A percentile compares a stretch with the other conserved stretches of the same genome.
phyloP scores from a whole-genome alignment of 2,888 invertebrate species.

The Phaedon cochleariae region DNA sequence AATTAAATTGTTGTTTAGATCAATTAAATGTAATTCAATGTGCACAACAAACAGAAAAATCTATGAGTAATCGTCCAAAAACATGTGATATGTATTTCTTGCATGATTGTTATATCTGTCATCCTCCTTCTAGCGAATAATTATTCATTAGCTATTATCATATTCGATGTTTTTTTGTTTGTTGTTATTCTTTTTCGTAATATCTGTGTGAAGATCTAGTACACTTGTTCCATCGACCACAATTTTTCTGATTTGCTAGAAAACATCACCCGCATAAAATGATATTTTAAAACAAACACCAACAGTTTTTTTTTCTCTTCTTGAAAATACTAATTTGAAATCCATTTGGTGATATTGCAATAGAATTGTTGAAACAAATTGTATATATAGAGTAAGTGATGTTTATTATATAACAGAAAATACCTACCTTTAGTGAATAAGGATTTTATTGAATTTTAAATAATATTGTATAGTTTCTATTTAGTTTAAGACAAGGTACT shows the following conservation, averaged over 20 bases:
- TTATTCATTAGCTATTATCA: slow-evolving; percentile 45
- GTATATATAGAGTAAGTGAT: slow-evolving; percentile 52
- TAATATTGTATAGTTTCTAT: slow-evolving; percentile 57
- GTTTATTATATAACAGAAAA: slow-evolving; percentile 50
- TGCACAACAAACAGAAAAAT: slow-evolving; percentile 40
- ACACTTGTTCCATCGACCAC: slow-evolving; percentile 1
- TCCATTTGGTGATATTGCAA: slow-evolving; percentile 52
- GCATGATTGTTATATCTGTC: slow-evolving; percentile 48
- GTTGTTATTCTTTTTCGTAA: slow-evolving; percentile 25
- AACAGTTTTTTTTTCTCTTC: slow-evolving; percentile 17
- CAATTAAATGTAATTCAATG: slow-evolving; percentile 36
- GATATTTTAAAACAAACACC: slow-evolving; percentile 4
- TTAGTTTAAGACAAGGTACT: slow-evolving; percentile 56
- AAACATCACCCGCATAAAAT: slow-evolving; percentile 33
- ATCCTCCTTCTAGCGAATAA: slow-evolving; percentile 38
- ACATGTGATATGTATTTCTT: slow-evolving; percentile 51
- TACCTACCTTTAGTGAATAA: slow-evolving; percentile 52
- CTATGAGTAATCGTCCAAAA: slow-evolving; percentile 48
- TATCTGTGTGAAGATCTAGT: not conserved
- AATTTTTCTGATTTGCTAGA: slow-evolving; percentile 34
- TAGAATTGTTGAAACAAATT: slow-evolving; percentile 44
- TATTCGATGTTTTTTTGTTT: slow-evolving; percentile 46
- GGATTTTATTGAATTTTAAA: slow-evolving; percentile 53
- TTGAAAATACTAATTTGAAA: slow-evolving; percentile 21
- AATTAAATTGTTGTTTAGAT: slow-evolving; percentile 33